These are phyloP conservation scores for Archips crataeganus DNA, from an alignment of 2,888 invertebrate species.

Conservation along the genomic window DNA sequence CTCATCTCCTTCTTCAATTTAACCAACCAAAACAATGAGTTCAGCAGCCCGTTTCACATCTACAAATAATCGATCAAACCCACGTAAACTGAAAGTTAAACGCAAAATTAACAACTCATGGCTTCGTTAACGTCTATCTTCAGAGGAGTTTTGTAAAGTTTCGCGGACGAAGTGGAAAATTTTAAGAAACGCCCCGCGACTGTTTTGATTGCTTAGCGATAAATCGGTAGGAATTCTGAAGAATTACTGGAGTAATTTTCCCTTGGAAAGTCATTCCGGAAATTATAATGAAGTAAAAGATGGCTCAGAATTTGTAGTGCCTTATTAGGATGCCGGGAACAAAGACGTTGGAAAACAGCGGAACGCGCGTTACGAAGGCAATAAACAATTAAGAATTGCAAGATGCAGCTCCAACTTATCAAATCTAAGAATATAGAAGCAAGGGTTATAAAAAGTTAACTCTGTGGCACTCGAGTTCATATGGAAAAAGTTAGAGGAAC, in stretches of 20 bases:
- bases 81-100: conserved; percentile 62
- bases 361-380: conserved; percentile 1
- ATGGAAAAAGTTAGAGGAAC: conserved; percentile 73
- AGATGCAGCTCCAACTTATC: conserved; percentile 50
- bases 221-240: conserved; percentile 64
- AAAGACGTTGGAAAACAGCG: too few species aligned
- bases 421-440: conserved; percentile 62
- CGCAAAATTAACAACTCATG: conserved; percentile 65
- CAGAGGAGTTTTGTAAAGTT: conserved; percentile 60
- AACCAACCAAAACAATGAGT: conserved; percentile 27
- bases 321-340: conserved; percentile 31
- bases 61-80: conserved; percentile 60
- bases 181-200: conserved; percentile 49
- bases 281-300: conserved; percentile 60
- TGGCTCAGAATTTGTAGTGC: conserved; percentile 47
- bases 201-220: conserved; percentile 67
- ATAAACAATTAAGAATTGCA: conserved; percentile 16
- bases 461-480: conserved; percentile 68
- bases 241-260: conserved; percentile 59
- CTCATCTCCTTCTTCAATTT: conserved; percentile 17
- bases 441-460: conserved; percentile 69
- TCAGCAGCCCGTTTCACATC: conserved; percentile 32
- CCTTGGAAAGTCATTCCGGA: conserved; percentile 55
- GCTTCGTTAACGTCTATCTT: conserved; percentile 72
- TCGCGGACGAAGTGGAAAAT: conserved; percentile 53